These are phyloP conservation scores for Muschampia plurimacula DNA, from an alignment of 2,888 invertebrate species.

Conservation along the genomic window DNA sequence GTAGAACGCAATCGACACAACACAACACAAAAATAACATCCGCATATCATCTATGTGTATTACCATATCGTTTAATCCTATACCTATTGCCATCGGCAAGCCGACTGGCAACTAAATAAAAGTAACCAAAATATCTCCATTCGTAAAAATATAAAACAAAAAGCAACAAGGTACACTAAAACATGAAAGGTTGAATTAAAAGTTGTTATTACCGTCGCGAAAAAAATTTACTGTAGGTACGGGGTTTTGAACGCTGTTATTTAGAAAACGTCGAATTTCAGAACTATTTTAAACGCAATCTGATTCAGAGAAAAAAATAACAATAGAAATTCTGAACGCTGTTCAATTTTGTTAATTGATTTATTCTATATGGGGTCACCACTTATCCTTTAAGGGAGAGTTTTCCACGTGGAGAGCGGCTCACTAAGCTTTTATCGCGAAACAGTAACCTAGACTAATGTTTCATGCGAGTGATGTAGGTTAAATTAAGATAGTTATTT, in stretches of 20 bases:
- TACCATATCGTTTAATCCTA: too few relatives aligned
- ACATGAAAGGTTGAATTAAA: constrained; percentile 9
- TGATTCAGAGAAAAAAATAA: neutral
- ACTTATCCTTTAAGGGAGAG: neutral
- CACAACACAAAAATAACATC: neutral
- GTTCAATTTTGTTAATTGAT: neutral
- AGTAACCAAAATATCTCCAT: neutral
- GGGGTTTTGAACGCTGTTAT: neutral
- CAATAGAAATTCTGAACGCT: neutral
- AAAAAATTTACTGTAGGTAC: neutral
- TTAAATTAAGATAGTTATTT: too few relatives aligned
- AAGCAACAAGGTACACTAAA: neutral
- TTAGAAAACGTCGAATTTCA: neutral
- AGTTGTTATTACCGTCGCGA: neutral
- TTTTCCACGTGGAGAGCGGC: neutral
- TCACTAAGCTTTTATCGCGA: neutral
- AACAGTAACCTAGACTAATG: too few relatives aligned
- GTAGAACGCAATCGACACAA: too few relatives aligned
- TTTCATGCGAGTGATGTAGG: too few relatives aligned
- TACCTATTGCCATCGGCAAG: neutral
- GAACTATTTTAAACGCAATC: neutral
- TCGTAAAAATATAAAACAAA: neutral
- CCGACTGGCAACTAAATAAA: neutral
- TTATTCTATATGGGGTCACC: neutral
- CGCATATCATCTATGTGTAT: neutral